A percentile compares a stretch with the other conserved stretches of the same genome.
Evolutionary conservation across 2,888 invertebrate species (phyloP).

Genomic region (Lordiphosa fenestrarum): DNA sequence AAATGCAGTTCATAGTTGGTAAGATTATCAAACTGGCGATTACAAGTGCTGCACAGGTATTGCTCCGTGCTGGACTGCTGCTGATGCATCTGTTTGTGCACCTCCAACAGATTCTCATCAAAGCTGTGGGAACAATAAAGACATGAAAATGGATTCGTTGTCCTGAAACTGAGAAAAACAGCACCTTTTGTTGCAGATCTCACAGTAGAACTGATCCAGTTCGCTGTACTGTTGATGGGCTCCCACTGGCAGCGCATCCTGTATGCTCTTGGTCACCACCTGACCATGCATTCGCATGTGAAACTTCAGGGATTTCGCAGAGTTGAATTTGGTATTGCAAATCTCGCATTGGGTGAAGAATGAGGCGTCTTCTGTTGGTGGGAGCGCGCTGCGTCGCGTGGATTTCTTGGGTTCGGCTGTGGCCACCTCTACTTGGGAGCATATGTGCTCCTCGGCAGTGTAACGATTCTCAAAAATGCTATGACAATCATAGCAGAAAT

Average conservation of each 20-base stretch:
- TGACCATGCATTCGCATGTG: conserved; percentile 89
- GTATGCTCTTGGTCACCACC: conserved; percentile 81
- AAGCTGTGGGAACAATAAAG: conserved; percentile 56
- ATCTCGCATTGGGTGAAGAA: conserved; percentile 81
- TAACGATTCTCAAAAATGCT: conserved; percentile 62
- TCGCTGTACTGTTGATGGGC: conserved; percentile 73
- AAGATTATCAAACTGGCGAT: conserved; percentile 85
- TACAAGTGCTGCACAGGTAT: conserved; percentile 85
- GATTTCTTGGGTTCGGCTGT: background rate
- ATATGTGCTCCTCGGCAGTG: conserved; percentile 68
- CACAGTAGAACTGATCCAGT: conserved; percentile 81
- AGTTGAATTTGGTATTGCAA: conserved; percentile 86
- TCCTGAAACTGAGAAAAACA: background rate
- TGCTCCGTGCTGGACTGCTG: conserved; percentile 80
- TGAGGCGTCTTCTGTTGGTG: conserved; percentile 3
- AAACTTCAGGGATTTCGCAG: conserved; percentile 83
- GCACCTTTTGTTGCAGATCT: conserved; percentile 82
- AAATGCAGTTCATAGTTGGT: conserved; percentile 87
- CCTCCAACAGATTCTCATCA: conserved; percentile 70
- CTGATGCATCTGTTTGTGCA: conserved; percentile 86
- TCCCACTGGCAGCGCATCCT: conserved; percentile 75
- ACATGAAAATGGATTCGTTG: background rate
- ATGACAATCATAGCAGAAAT: conserved; percentile 72
- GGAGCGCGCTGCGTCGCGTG: background rate
- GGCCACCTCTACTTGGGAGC: conserved; percentile 40